Conservation (phyloP, 2,888 invertebrate genomes). For the Morpho helenor region DNA sequence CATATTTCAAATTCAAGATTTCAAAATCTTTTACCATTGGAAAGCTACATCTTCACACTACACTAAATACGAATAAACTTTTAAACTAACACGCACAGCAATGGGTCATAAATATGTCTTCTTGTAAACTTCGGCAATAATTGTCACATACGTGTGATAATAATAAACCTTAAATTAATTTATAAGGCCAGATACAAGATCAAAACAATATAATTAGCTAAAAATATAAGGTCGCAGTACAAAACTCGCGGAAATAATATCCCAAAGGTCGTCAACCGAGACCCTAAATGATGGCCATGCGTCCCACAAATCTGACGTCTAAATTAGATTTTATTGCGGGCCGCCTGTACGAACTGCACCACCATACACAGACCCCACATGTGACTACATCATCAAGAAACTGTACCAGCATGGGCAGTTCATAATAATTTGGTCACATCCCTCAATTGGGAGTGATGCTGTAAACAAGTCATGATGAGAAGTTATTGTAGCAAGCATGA, state of each 20-base stretch:
- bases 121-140: no score
- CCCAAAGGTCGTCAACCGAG: slow-evolving; percentile 68
- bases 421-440: slow-evolving; percentile 42
- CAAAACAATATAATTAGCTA: neutral
- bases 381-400: slow-evolving; percentile 18
- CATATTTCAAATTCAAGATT: no score
- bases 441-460: slow-evolving; percentile 60
- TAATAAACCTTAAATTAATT: no score
- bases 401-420: slow-evolving; percentile 27
- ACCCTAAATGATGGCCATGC: slow-evolving; percentile 50
- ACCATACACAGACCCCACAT: slow-evolving; percentile 40
- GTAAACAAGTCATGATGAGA: slow-evolving; percentile 59
- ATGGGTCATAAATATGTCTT: no score
- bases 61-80: no score
- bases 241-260: neutral
- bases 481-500: slow-evolving; percentile 57
- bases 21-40: no score
- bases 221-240: slow-evolving; percentile 1
- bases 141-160: no score
- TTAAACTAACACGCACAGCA: no score
- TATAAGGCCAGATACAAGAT: neutral
- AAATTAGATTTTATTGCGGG: slow-evolving; percentile 78
- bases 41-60: no score
- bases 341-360: slow-evolving; percentile 60
- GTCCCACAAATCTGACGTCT: slow-evolving; percentile 75